A percentile compares a stretch with the other conserved stretches of the same genome.
Evolutionary conservation across 2,888 invertebrate genomes (phyloP).

Genomic region (Eristalis arbustorum): DNA sequence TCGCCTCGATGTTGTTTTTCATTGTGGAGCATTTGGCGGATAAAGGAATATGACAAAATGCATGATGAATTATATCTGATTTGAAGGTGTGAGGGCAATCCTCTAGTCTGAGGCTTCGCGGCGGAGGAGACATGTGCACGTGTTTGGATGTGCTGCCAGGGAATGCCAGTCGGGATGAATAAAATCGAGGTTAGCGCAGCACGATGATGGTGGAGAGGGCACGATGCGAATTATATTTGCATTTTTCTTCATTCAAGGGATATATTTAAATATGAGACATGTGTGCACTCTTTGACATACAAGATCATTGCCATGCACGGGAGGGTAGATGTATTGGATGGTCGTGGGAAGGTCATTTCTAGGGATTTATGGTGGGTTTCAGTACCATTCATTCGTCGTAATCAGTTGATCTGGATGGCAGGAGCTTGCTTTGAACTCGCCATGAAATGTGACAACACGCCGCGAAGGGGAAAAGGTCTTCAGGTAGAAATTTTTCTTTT

Average conservation of each 20-base stretch:
- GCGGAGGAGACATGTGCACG: not conserved
- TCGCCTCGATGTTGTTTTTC: slow-evolving; percentile 7
- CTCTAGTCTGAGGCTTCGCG: not conserved
- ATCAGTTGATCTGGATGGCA: not conserved
- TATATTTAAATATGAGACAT: not conserved
- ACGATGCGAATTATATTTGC: slow-evolving; percentile 24
- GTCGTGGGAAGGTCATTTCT: not conserved
- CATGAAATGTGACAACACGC: not conserved
- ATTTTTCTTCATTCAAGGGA: not conserved
- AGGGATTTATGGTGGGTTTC: not conserved
- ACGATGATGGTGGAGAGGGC: slow-evolving; percentile 23
- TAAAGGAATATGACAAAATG: slow-evolving; percentile 64
- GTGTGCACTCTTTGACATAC: slow-evolving; percentile 13
- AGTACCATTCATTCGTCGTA: not conserved
- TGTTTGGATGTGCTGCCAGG: not conserved
- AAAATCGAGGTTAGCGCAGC: slow-evolving; percentile 11
- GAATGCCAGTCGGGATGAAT: slow-evolving; percentile 40
- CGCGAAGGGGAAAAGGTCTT: not conserved
- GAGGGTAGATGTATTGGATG: not conserved
- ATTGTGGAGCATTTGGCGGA: slow-evolving; percentile 46
- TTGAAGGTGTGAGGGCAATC: slow-evolving; percentile 25
- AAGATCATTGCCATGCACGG: not conserved
- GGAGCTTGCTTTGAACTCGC: not conserved
- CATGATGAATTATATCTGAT: slow-evolving; percentile 65
- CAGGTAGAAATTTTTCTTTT: not conserved